These are phyloP conservation scores for Noctua fimbriata DNA, from an alignment of 2,888 invertebrate species.

Conservation along the genomic window DNA sequence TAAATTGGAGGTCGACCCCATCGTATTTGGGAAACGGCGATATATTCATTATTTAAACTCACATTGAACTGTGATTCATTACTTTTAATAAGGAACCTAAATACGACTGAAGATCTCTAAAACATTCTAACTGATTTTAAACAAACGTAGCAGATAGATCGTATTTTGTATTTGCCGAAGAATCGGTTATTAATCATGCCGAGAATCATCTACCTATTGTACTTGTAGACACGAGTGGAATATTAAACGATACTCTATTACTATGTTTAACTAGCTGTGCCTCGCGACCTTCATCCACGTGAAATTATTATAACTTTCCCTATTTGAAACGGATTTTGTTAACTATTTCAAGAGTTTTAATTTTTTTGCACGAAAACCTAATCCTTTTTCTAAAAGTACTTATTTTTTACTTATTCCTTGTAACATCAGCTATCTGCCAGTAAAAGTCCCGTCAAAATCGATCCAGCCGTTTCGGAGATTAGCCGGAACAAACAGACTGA, in stretches of 20 bases:
- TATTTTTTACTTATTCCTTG: too few species aligned
- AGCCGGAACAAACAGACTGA: too few species aligned
- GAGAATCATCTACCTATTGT: not conserved
- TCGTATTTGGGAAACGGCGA: not conserved
- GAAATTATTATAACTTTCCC: too few species aligned
- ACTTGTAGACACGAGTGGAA: not conserved
- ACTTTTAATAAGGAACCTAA: not conserved
- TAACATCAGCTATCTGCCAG: too few species aligned
- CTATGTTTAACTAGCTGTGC: not conserved
- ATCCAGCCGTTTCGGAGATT: too few species aligned
- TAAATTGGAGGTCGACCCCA: too few species aligned
- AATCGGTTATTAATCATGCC: not conserved
- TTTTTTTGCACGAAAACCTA: too few species aligned
- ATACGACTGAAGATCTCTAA: not conserved
- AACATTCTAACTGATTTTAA: not conserved
- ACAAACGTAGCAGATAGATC: not conserved
- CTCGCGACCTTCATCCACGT: too few species aligned
- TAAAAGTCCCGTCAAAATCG: too few species aligned
- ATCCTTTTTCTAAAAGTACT: too few species aligned
- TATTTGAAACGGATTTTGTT: too few species aligned
- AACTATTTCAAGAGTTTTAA: too few species aligned
- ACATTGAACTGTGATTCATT: not conserved
- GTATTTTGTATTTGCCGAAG: not conserved
- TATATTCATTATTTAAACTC: not conserved
- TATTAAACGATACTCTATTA: not conserved